Base-by-base conservation (phyloP, 2,113 vertebrate species). In the Jacana jacana region DNA sequence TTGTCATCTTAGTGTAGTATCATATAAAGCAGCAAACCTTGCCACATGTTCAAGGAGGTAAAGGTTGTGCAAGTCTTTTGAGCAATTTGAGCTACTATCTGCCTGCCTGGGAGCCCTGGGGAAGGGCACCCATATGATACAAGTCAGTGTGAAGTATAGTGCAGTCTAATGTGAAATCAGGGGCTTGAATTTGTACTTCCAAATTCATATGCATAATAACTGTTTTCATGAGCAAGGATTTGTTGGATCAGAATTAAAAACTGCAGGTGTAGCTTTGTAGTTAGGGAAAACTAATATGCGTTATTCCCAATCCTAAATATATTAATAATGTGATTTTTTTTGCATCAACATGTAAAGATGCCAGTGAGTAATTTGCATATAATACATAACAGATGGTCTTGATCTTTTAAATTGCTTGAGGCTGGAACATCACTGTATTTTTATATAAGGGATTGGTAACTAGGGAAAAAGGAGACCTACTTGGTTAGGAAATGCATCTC, bases 371-470 rank as follows among this genome's bases (percentile, higher is more conserved):
- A 94, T 93, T 93, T 93, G 51, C 77, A 82, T 71, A 49, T 87
- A 65, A 55, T 81, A 68, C 7, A 11, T 82, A 96, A 61, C 55
- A 93, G 85, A 69, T 93, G 51, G 66, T 57, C 54, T 24, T 81
- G 73, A 69, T 83, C 58, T 92, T 75, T 88, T 71, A 58, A 91
- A 89, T 68, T 88, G 57, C 76, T 87, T 57, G 69, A 89, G 70
- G 82, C 54, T 91, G 66, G 69, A 87, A 71, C 25, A 72, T 83
- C 22, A 16, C 17, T 80, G 28, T 65, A 12, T 58, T 94, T 86
- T 66, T 78, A 42, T 65, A n/a, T n/a, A 39, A 75, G 23, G 16
- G 31, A 60, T 54, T 75, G 35, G 23, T 85, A 72, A 54, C 58
- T 55, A 30, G 64, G 31, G 51, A 88, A 70, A 82, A 83, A 71